Evolutionary conservation across 2,113 vertebrate genomes (phyloP).

Genomic region (Aramus guarauna): DNA sequence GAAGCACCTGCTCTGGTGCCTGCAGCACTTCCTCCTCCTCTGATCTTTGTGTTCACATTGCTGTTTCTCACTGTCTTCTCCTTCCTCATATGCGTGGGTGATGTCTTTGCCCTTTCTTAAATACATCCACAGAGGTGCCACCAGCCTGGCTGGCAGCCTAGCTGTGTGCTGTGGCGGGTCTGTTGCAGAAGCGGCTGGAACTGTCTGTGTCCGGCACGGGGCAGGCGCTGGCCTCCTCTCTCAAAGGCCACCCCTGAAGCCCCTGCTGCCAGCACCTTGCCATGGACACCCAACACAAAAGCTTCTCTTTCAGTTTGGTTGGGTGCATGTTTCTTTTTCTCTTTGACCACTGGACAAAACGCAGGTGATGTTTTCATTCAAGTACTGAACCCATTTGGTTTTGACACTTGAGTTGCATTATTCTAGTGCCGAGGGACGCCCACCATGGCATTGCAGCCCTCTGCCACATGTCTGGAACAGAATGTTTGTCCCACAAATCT

Average conservation of each 20-base stretch:
- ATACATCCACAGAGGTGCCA: background rate
- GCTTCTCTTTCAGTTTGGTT: background rate
- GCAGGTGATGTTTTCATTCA: background rate
- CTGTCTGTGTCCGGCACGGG: fast-evolving
- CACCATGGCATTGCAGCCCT: background rate
- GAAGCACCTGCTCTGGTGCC: background rate
- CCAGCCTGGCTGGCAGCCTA: background rate
- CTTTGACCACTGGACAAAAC: background rate
- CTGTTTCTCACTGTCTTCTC: background rate
- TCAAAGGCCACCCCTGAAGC: background rate
- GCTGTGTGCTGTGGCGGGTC: fast-evolving
- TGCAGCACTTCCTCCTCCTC: background rate
- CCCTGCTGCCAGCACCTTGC: background rate
- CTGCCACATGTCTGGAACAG: background rate
- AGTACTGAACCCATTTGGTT: background rate
- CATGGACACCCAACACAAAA: fast-evolving
- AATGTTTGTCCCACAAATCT: background rate
- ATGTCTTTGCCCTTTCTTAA: background rate
- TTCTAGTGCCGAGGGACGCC: background rate
- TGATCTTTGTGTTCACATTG: background rate
- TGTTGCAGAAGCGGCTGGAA: background rate
- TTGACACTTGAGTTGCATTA: background rate
- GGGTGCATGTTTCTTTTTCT: background rate
- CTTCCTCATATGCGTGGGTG: too few relatives aligned
- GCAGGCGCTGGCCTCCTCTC: background rate